phyloP scores from a whole-genome alignment of 2,113 vertebrate genomes.

The Aspidoscelis tigris region DNA sequence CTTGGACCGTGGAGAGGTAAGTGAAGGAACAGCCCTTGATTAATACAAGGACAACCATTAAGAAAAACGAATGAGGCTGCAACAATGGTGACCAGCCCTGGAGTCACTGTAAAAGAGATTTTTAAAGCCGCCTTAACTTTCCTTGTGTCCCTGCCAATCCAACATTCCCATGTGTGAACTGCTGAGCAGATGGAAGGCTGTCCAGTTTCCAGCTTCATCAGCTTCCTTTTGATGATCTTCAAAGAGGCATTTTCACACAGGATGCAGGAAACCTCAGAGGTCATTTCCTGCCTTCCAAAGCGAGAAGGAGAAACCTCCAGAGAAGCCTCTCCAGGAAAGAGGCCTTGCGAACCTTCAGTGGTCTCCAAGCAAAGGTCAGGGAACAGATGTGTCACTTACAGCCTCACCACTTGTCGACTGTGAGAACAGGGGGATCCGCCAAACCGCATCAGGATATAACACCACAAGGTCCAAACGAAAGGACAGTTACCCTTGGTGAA shows the following conservation, averaged over 20 bases:
- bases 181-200: not conserved
- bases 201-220: slow-evolving; percentile 34
- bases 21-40: not conserved
- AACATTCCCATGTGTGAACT: slow-evolving; percentile 17
- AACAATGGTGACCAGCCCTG: not conserved
- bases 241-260: slow-evolving; percentile 49
- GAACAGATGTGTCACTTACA: slow-evolving; percentile 60
- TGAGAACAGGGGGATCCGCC: slow-evolving; percentile 59
- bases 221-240: slow-evolving; percentile 24
- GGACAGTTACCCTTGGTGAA: not conserved
- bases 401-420: not conserved
- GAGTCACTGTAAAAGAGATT: not conserved
- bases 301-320: not conserved
- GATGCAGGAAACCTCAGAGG: slow-evolving; percentile 47
- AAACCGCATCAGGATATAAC: not conserved
- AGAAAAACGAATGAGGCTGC: not conserved
- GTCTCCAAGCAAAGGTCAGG: slow-evolving; percentile 49
- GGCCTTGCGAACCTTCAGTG: slow-evolving; percentile 46
- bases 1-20: too few species aligned
- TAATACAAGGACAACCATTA: not conserved
- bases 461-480: not conserved
- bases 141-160: not conserved
- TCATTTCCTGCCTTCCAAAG: slow-evolving; percentile 20
- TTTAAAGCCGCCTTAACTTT: not conserved
- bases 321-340: not conserved